Evolutionary conservation across 1,140 invertebrate genomes (phyloP), one percentile per base, ranked within the genome.

Genomic region (Drosophila ohnishii): DNA sequence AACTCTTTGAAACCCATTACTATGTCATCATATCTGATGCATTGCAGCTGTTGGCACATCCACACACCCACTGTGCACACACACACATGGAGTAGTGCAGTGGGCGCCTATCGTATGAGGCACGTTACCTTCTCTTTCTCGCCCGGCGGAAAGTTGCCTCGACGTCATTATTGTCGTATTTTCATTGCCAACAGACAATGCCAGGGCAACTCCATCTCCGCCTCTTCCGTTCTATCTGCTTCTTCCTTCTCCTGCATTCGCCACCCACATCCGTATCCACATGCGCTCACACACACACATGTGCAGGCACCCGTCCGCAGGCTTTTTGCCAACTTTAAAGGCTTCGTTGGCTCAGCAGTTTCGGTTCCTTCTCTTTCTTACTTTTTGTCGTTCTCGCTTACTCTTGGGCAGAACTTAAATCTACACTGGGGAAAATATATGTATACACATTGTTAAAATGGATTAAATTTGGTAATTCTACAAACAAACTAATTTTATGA

Each of bases 111-210:
- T 63, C 34, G 66, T 72, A 79, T 59, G 51, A 75, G 78, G 83
- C 83, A 82, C 76, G 71, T 47, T 70, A 53, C 50, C 50, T 35
- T 35, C 79, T 87, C 79, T 76, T 53, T 53, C 50, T 56, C 45
- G 47, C 28, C 39, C 19, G 48, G 37, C 48, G 32, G 48, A 66
- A 66, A 62, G 66, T 66, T 67, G 48, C 63, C 65, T 58, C 64
- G 55, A 50, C 73, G 73, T 77, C 75, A 76, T 77, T 77, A 76
- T 77, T 77, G 78, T 78, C 67, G 79, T 82, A 87, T 84, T 87
- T 87, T 87, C 84, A 87, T 88, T 87, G 84, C 84, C 84, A 87
- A 83, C 84, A 87, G 84, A 87, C 84, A 87, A 87, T 87, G 84
- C 84, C 84, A 87, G 79, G 76, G 83, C 58, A 86, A 87, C 83